Evolutionary conservation across 2,797 vertebrate genomes (phyloP).

Genomic region (Diplodus puntazzo): DNA sequence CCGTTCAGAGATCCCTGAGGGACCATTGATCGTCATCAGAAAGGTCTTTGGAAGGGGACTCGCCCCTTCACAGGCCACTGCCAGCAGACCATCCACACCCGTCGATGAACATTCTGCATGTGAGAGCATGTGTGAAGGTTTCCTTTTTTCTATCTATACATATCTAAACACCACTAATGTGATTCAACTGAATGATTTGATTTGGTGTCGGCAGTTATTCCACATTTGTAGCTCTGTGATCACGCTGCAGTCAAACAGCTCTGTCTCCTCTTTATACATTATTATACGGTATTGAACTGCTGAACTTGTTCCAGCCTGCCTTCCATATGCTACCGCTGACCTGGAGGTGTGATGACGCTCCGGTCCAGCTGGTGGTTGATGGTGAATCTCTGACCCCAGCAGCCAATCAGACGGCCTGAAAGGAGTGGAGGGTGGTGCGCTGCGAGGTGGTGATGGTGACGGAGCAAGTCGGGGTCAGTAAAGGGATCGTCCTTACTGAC

Average conservation of each 20-base stretch:
- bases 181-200: slow-evolving; percentile 18
- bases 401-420: slow-evolving; percentile 57
- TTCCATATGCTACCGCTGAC: slow-evolving; percentile 68
- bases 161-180: slow-evolving; percentile 17
- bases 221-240: slow-evolving; percentile 32
- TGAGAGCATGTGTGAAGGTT: slow-evolving; percentile 16
- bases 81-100: slow-evolving; percentile 51
- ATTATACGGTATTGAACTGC: slow-evolving; percentile 35
- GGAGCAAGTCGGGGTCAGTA: slow-evolving; percentile 60
- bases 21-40: slow-evolving; percentile 67
- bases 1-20: slow-evolving; percentile 59
- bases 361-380: slow-evolving; percentile 52
- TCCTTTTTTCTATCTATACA: slow-evolving; percentile 9
- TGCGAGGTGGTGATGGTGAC: slow-evolving; percentile 41
- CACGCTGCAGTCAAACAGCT: slow-evolving; percentile 24
- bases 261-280: slow-evolving; percentile 5
- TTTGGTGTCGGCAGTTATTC: slow-evolving; percentile 13
- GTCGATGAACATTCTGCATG: slow-evolving; percentile 28
- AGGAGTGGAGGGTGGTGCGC: slow-evolving; percentile 14
- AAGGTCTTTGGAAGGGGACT: slow-evolving; percentile 81
- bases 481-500: slow-evolving; percentile 53
- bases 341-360: slow-evolving; percentile 45
- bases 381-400: slow-evolving; percentile 55
- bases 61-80: slow-evolving; percentile 61
- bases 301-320: slow-evolving; percentile 52